Conservation (phyloP, 2,113 vertebrate genomes). For the Xenus cinereus region DNA sequence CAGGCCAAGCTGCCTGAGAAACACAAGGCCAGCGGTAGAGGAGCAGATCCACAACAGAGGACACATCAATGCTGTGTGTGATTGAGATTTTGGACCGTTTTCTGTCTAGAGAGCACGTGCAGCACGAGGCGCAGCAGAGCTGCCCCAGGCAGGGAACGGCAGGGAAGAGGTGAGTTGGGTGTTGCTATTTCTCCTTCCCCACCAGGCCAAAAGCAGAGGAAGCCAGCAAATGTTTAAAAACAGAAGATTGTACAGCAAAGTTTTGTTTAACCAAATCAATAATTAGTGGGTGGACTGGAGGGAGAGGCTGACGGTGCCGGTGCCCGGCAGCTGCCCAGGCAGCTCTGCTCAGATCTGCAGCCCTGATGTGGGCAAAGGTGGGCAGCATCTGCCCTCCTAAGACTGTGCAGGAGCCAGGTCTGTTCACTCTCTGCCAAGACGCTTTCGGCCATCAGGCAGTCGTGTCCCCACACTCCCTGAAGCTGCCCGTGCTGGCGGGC, state of each 20-base stretch:
- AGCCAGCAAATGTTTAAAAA: not conserved
- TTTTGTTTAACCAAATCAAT: not conserved
- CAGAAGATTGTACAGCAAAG: not conserved
- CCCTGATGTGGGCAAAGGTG: fast-evolving
- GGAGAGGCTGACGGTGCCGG: not conserved
- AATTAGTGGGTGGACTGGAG: not conserved
- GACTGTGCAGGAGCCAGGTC: fast-evolving
- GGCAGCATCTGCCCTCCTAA: not conserved
- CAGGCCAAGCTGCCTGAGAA: not conserved
- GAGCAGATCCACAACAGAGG: not conserved
- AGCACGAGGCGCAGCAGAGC: not conserved
- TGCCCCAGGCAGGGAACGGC: not conserved
- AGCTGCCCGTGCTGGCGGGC: not conserved
- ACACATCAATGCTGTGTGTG: fast-evolving
- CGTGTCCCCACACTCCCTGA: fast-evolving
- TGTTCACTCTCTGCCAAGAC: fast-evolving
- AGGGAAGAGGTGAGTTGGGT: not conserved
- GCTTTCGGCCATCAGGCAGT: not conserved
- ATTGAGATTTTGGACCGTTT: not conserved
- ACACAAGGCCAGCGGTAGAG: not conserved
- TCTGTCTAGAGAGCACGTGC: not conserved
- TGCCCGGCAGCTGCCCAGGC: not conserved
- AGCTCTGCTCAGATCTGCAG: not conserved
- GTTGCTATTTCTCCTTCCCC: not conserved
- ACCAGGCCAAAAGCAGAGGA: not conserved